Evolutionary conservation across 2,113 vertebrate species (phyloP).

Genomic region (Hystrix cristata): DNA sequence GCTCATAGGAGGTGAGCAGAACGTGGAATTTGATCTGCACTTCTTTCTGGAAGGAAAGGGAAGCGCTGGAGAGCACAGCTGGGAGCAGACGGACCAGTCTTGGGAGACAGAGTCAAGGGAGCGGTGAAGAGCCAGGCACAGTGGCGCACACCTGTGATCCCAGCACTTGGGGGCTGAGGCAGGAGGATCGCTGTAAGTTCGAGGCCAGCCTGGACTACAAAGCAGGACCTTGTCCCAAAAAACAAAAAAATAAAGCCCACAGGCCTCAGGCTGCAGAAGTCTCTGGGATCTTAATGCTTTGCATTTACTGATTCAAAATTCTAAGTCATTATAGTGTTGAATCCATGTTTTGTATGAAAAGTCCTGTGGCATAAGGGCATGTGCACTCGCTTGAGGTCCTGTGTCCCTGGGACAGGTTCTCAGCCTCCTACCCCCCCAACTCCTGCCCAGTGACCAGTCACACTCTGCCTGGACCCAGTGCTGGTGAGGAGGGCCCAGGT

Average conservation of each 20-base stretch:
- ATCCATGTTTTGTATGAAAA: background rate
- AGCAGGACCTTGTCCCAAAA: background rate
- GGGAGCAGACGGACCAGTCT: background rate
- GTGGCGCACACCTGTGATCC: background rate
- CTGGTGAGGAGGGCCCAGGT: background rate
- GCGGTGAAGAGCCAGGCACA: background rate
- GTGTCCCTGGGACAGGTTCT: background rate
- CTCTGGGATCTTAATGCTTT: background rate
- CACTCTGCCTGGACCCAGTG: background rate
- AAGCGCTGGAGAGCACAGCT: background rate
- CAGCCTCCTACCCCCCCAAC: background rate
- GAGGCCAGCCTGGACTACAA: background rate
- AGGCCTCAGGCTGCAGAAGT: background rate
- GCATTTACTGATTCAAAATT: background rate
- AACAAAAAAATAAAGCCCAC: background rate
- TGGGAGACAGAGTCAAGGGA: background rate
- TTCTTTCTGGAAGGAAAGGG: conserved; percentile 92
- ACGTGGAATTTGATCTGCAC: conserved; percentile 98
- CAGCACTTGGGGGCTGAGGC: background rate
- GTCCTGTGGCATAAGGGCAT: accelerated
- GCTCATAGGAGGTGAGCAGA: conserved; percentile 97
- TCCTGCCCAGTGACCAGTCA: background rate
- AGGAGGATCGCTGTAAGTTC: background rate
- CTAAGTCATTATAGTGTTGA: accelerated
- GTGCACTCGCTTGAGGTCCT: accelerated